Conservation (phyloP, 1,140 invertebrate species). For the Bombus consobrinus region DNA sequence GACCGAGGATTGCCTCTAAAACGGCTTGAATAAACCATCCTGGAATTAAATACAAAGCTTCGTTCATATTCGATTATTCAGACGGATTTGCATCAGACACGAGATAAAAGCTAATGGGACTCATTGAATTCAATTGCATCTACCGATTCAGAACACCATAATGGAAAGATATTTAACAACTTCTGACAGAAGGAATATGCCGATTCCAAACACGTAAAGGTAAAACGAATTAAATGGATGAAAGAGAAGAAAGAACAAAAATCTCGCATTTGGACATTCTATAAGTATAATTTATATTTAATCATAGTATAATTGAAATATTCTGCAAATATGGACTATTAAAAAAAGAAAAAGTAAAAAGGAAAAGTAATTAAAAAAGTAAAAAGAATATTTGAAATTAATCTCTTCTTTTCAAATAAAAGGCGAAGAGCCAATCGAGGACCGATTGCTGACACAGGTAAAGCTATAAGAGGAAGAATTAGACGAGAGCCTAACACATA, state of each 20-base stretch:
- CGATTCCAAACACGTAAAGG: neutral
- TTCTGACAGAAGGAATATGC: neutral
- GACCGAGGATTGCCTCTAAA: slow-evolving; percentile 12
- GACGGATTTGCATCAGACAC: slow-evolving; percentile 20
- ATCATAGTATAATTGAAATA: neutral
- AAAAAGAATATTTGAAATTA: neutral
- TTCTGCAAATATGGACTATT: neutral
- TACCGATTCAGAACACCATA: neutral
- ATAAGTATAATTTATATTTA: neutral
- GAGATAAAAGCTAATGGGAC: slow-evolving; percentile 2
- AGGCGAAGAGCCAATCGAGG: too few relatives aligned
- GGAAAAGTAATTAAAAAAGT: too few relatives aligned
- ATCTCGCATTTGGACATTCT: too few relatives aligned
- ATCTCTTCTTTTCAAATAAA: neutral
- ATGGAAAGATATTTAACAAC: slow-evolving; percentile 1
- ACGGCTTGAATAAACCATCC: slow-evolving; percentile 21
- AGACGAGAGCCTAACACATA: too few relatives aligned
- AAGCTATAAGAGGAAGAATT: too few relatives aligned
- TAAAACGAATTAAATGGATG: neutral
- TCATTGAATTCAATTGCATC: neutral
- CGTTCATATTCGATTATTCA: slow-evolving; percentile 19
- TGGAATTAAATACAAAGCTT: slow-evolving; percentile 21
- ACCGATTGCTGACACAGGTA: too few relatives aligned
- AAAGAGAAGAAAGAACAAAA: neutral
- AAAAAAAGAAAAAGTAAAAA: too few relatives aligned